Evolutionary conservation across 2,888 invertebrate species (phyloP).

Genomic region (Hypolimnas misippus): DNA sequence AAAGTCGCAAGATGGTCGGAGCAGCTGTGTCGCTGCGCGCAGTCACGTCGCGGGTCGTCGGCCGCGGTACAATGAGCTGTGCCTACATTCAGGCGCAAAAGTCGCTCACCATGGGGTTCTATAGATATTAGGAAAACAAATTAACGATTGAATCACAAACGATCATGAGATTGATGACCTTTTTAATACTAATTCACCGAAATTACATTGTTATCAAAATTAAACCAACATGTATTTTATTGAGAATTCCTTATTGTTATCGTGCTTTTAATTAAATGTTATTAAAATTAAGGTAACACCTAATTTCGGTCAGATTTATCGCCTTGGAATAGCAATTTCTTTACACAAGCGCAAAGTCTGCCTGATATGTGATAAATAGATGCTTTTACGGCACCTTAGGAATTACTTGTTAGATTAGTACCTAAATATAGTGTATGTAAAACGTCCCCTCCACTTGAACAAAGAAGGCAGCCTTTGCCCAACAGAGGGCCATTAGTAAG

Average conservation of each 20-base stretch:
- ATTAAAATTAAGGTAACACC: too few species aligned
- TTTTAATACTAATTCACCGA: neutral
- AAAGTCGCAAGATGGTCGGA: conserved; percentile 21
- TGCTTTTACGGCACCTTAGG: too few species aligned
- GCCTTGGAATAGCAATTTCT: too few species aligned
- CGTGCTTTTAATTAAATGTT: too few species aligned
- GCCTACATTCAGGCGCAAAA: conserved; percentile 4
- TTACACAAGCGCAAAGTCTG: too few species aligned
- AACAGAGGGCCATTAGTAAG: neutral
- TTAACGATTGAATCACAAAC: neutral
- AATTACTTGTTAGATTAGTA: too few species aligned
- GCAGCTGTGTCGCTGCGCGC: conserved; percentile 23
- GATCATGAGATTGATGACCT: neutral
- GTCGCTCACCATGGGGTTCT: conserved; percentile 7
- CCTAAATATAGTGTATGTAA: too few species aligned
- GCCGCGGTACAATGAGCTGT: conserved; percentile 28
- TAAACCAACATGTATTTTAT: too few species aligned
- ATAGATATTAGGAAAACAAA: conserved; percentile 9
- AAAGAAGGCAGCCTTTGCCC: neutral
- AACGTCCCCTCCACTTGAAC: too few species aligned
- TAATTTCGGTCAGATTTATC: too few species aligned
- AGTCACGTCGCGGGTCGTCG: conserved; percentile 41
- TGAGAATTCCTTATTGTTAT: too few species aligned
- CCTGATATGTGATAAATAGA: too few species aligned
- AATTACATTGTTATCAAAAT: neutral